Evolutionary conservation across 1,140 invertebrate species (phyloP).

Genomic region (Hyphantria cunea): DNA sequence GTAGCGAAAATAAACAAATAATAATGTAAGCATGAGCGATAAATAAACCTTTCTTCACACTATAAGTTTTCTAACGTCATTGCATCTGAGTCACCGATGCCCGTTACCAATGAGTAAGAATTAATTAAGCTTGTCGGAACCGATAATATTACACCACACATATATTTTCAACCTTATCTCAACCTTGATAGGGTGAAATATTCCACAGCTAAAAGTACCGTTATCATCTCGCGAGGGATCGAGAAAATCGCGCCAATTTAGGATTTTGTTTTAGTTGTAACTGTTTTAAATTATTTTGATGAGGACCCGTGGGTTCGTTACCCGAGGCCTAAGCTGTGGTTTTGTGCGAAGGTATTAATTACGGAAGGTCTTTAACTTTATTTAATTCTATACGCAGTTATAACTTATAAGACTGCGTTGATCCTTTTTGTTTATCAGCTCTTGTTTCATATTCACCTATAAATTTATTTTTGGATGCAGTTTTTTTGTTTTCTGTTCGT

Average conservation of each 20-base stretch:
- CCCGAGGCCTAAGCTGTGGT: not conserved
- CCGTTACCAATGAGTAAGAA: constrained; percentile 71
- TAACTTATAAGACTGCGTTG: no score
- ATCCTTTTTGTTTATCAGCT: no score
- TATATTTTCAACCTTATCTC: constrained; percentile 33
- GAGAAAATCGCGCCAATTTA: constrained; percentile 59
- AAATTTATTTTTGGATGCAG: no score
- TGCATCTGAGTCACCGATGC: constrained; percentile 54
- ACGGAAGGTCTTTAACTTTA: constrained; percentile 1
- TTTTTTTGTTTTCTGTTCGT: no score
- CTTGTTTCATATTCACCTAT: no score
- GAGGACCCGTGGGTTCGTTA: constrained; percentile 17
- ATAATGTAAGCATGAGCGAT: constrained; percentile 3
- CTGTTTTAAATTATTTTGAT: constrained; percentile 34
- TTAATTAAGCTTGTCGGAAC: constrained; percentile 67
- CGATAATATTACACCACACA: constrained; percentile 46
- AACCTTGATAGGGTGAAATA: no score
- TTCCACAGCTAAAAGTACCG: constrained; percentile 37
- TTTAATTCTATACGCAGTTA: not conserved
- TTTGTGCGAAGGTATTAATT: constrained; percentile 7
- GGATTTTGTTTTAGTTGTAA: constrained; percentile 56
- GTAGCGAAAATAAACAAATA: constrained; percentile 15
- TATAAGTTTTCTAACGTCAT: constrained; percentile 1
- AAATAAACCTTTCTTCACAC: constrained; percentile 5
- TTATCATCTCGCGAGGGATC: constrained; percentile 50